A percentile compares a stretch with the other conserved stretches of the same genome.
phyloP scores from a whole-genome alignment of 2,888 invertebrate species.

The Ferrisia virgata region DNA sequence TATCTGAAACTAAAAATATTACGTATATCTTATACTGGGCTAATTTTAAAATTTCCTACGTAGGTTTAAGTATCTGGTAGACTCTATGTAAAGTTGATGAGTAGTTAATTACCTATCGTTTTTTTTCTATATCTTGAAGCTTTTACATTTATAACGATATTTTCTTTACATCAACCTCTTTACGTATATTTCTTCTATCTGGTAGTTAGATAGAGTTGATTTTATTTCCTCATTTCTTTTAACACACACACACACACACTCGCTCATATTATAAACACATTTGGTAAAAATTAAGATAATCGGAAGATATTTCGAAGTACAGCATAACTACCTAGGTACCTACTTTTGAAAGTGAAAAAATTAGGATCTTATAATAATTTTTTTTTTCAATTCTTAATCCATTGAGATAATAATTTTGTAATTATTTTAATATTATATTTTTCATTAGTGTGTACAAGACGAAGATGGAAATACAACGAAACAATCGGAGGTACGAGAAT shows the following conservation, averaged over 20 bases:
- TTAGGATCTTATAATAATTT: neutral
- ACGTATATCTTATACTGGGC: neutral
- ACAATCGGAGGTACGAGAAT: conserved; percentile 38
- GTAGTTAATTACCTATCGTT: neutral
- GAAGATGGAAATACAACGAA: conserved; percentile 43
- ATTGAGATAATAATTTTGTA: conserved; percentile 22
- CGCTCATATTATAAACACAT: neutral
- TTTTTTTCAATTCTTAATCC: conserved; percentile 30
- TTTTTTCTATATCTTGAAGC: neutral
- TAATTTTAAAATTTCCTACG: neutral
- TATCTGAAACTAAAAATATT: neutral
- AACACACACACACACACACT: neutral
- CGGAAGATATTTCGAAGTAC: neutral
- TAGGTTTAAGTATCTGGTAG: neutral
- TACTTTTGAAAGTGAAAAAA: neutral
- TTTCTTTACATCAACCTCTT: neutral
- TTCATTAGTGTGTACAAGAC: conserved; percentile 38
- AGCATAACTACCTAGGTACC: too few relatives aligned
- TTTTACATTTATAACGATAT: neutral
- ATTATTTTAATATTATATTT: conserved; percentile 20
- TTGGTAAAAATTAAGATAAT: neutral
- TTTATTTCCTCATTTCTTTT: neutral
- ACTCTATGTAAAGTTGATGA: neutral
- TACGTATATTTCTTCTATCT: neutral
- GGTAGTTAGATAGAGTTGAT: neutral